phyloP scores from a whole-genome alignment of 2,113 vertebrate genomes.

The Paramormyrops kingsleyae region DNA sequence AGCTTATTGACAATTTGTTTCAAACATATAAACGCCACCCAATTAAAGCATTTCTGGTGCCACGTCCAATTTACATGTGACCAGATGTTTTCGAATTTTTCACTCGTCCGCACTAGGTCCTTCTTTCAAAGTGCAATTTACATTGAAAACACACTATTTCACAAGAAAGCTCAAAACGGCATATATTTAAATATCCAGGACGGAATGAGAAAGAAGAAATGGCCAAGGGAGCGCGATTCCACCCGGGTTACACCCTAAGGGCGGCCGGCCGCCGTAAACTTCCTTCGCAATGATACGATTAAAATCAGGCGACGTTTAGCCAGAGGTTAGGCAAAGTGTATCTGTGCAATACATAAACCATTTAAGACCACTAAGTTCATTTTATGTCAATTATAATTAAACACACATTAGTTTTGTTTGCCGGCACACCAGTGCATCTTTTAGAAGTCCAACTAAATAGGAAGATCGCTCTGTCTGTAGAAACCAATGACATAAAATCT shows the following conservation, averaged over 20 bases:
- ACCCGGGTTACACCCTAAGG: background rate
- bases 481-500: background rate
- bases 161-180: background rate
- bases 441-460: background rate
- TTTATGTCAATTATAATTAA: background rate
- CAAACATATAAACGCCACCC: background rate
- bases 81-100: background rate
- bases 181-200: background rate
- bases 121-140: background rate
- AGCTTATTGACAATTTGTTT: background rate
- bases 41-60: background rate
- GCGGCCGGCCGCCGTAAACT: background rate
- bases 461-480: background rate
- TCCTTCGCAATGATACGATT: background rate
- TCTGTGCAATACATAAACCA: background rate
- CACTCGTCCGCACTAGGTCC: background rate
- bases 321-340: background rate
- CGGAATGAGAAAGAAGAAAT: background rate
- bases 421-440: background rate
- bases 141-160: background rate
- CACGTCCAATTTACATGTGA: background rate
- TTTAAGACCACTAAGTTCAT: background rate
- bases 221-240: background rate
- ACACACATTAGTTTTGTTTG: background rate
- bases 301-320: background rate